Base-by-base conservation (phyloP, 2,888 invertebrate species). In the Leucophora obtusa region DNA sequence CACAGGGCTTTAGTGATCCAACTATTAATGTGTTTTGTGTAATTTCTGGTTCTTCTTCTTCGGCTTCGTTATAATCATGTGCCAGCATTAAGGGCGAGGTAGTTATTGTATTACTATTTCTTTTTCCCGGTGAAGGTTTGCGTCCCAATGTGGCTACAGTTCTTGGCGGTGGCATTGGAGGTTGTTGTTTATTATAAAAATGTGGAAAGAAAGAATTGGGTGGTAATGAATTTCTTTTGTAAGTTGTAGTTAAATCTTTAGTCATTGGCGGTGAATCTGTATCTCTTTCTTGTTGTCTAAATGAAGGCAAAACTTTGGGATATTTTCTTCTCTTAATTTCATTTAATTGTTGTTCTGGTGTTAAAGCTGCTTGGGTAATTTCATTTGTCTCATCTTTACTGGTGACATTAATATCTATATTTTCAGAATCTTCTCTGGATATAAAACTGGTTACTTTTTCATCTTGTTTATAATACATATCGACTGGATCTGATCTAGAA, bases 221-320 rank as follows among this genome's bases (percentile, higher is more conserved):
- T 82, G 94, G 94, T 87, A 94, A 90, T 1, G 94, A 94, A 70
- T 93, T 90, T n/a, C 94, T 90, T 85, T 94, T 94, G 54, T 85
- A 84, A 18, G 83, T 83, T 86, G 74, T 84, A 24, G 84, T 83
- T 43, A 84, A 70, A 50, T 85, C 84, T 50, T 74, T 74, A 4
- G 85, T 85, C 84, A 84, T 84, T 54, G 84, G 84, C 33, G 84
- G 83, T 5, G 84, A 83, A 17, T 84, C 83, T 1, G 79, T 80
- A 14, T 65, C 62, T 14, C 82, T 47, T 66, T 75, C 72, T 8
- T 38, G 53, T 7, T 68, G 56, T 28, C 73, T 66, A 3, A 68
- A 53, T 28, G 96, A 96, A n/a, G 96, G 96, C 38, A 96, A 88
- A 1, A 96, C 96, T 92, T 96, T 96, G 0, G 96, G 96, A 86